Conservation (phyloP, 2,797 vertebrate genomes). For the Tokudaia tokunoshimensis region DNA sequence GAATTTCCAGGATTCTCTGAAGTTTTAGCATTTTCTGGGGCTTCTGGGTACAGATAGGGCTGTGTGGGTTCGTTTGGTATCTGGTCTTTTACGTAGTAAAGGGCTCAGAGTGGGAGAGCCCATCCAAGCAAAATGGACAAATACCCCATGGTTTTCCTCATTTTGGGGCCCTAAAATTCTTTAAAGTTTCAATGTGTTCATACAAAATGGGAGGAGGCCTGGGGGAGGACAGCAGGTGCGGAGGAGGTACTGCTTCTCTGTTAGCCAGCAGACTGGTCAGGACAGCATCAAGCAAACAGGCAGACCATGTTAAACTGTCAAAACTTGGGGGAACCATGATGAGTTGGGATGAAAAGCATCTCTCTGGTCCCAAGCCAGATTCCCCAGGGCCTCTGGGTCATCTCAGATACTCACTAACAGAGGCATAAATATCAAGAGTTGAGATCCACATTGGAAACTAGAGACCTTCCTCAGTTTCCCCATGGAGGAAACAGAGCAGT, state of each 20-base stretch:
- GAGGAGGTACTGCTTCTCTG: not conserved
- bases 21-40: not conserved
- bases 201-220: not conserved
- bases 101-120: not conserved
- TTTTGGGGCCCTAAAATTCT: not conserved
- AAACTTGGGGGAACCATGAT: not conserved
- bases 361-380: not conserved
- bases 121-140: not conserved
- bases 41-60: not conserved
- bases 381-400: not conserved
- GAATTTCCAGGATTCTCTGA: not conserved
- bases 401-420: not conserved
- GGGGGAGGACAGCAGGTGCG: not conserved
- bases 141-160: not conserved
- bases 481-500: not conserved
- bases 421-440: not conserved
- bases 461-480: not conserved
- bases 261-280: no score
- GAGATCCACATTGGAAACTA: not conserved
- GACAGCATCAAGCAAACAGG: no score
- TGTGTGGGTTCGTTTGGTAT: not conserved
- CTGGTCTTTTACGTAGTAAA: no score
- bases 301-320: rapidly evolving
- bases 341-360: not conserved
- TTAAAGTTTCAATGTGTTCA: not conserved